These are phyloP conservation scores for Platygyra sinensis DNA, from an alignment of 64 coral and sea anemone genomes.

Conservation along the genomic window DNA sequence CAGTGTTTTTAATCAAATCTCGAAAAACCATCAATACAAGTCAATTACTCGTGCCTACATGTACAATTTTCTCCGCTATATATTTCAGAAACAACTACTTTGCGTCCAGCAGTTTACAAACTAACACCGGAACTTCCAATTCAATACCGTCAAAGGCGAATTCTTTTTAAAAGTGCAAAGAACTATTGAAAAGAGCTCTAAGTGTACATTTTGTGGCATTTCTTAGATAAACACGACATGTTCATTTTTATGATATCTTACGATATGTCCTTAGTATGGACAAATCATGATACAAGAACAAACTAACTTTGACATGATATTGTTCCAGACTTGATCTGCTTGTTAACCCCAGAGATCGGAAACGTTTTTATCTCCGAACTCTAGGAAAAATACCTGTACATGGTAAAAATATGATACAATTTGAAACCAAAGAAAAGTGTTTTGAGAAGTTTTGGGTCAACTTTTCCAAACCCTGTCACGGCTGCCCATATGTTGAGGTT, in stretches of 20 bases:
- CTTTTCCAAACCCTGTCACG: no score
- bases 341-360: not conserved
- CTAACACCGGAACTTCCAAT: not conserved
- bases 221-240: not conserved
- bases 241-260: not conserved
- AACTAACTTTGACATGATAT: constrained; percentile 17
- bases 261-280: not conserved
- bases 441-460: no score
- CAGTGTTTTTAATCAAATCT: not conserved
- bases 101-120: not conserved
- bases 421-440: no score
- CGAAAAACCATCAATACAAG: not conserved
- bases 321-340: not conserved
- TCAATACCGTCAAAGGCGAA: not conserved
- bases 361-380: not conserved
- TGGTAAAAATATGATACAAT: no score
- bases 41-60: not conserved
- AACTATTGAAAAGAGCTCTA: not conserved
- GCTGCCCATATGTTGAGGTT: not conserved
- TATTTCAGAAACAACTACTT: not conserved
- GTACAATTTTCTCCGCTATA: not conserved
- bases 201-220: constrained; percentile 33
- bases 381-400: no score
- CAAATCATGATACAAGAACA: not conserved
- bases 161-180: constrained; percentile 21